A percentile compares a stretch with the other conserved stretches of the same genome.
These are phyloP conservation scores for Pangasius larnaudii DNA, from an alignment of 2,797 vertebrate species.

Conservation along the genomic window DNA sequence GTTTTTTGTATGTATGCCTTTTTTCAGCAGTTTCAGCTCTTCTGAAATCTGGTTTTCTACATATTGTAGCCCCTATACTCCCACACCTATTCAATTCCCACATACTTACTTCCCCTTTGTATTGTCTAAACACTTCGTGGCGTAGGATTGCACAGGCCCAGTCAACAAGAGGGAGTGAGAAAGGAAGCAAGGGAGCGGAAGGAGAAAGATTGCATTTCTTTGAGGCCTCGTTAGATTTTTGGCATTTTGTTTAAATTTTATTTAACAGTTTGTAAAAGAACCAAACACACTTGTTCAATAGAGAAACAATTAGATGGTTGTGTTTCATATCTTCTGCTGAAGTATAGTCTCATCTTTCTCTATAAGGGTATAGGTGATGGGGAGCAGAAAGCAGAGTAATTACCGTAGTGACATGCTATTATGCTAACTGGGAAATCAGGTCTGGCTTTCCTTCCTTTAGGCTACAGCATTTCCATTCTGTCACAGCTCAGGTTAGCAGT, in stretches of 20 bases:
- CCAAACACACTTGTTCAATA: neutral
- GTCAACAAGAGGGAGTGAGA: slow-evolving; percentile 5
- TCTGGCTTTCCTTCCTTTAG: neutral
- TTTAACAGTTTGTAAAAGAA: neutral
- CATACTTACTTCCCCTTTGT: slow-evolving; percentile 11
- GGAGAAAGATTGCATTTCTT: neutral
- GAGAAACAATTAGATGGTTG: neutral
- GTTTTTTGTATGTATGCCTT: neutral
- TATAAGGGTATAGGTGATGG: neutral
- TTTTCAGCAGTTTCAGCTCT: neutral
- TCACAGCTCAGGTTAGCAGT: neutral
- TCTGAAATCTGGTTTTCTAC: neutral
- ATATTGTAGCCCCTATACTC: neutral
- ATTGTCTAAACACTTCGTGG: slow-evolving; percentile 14
- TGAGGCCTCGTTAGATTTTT: neutral
- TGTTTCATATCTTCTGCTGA: neutral
- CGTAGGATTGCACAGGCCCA: slow-evolving; percentile 12
- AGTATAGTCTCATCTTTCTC: neutral
- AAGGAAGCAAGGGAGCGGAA: neutral
- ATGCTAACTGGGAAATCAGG: neutral
- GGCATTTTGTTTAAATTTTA: neutral
- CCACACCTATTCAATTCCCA: slow-evolving; percentile 22
- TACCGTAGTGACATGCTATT: neutral
- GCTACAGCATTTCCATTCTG: neutral
- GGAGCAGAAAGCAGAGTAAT: neutral